A percentile compares a stretch with the other conserved stretches of the same genome.
phyloP scores from a whole-genome alignment of 2,888 invertebrate species.

The Seira musarum region DNA sequence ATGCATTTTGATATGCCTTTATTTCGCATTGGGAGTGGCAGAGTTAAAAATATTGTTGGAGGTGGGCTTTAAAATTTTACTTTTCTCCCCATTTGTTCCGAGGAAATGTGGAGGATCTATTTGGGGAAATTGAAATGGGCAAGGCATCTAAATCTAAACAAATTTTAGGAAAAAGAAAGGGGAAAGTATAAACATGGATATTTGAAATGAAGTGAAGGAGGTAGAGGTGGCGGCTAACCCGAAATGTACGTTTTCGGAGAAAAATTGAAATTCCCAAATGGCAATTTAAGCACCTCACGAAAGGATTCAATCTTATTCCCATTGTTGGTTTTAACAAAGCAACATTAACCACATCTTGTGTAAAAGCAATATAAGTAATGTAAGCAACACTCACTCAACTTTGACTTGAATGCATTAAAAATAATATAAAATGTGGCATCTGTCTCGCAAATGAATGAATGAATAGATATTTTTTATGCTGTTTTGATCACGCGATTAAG shows the following conservation, averaged over 20 bases:
- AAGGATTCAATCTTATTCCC: neutral
- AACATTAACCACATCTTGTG: neutral
- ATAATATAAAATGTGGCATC: slow-evolving; percentile 42
- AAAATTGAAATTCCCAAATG: neutral
- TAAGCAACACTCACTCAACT: slow-evolving; percentile 37
- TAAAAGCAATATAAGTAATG: no score
- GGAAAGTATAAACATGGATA: no score
- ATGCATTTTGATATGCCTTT: no score
- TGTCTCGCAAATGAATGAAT: slow-evolving; percentile 45
- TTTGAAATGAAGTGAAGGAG: neutral
- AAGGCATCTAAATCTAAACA: neutral
- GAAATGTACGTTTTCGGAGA: neutral
- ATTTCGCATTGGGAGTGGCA: no score
- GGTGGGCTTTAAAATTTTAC: no score
- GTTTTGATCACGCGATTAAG: slow-evolving; percentile 56
- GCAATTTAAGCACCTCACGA: neutral
- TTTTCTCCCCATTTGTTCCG: no score
- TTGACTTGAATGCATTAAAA: slow-evolving; percentile 39
- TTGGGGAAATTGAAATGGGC: no score
- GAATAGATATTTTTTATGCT: slow-evolving; percentile 44
- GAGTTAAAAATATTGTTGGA: neutral
- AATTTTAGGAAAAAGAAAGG: no score
- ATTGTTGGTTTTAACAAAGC: neutral
- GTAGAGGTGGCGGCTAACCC: neutral
- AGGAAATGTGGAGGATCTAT: no score